Base-by-base conservation (phyloP, 1,140 invertebrate species). In the Adoxophyes honmai region DNA sequence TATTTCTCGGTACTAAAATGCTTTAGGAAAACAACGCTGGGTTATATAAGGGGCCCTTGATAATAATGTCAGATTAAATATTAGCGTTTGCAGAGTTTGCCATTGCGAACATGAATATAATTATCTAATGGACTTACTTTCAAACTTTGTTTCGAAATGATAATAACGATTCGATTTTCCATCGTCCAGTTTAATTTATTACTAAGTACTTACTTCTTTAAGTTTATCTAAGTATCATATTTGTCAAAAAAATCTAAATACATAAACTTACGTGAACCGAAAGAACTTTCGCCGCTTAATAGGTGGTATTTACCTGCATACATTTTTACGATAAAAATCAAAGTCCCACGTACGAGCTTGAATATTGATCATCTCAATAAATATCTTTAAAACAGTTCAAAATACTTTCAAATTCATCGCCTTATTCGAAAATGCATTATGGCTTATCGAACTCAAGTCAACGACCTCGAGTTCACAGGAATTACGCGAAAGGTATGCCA, bases 401-500 rank as follows among this genome's bases (percentile, higher is more conserved):
- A 48, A 48, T n/a, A 42, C 39, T 44, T 48, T 48, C 4, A 28
- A 48, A 48, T 28, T 11, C 42, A 18, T 48, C 11, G 42, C 21
- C 42, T 48, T 33, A 28, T 52, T 52, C 34, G 51, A 35, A 28
- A 52, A 52, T 35, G 21, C 42, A 34, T 56, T 52, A 38, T 58
- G 52, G 10, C 33, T 60, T 60, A 52, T 64, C 57, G 57, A 42
- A 53, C 16, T 21, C 11, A 35, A 64, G 78, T 74, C 78, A 78
- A 73, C 66, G 75, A 80, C 72, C 81, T 70, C 73, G 69, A 51
- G 37, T 73, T 68, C 66, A 70, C 60, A 60, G 59, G 67, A 75
- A 70, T 73, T 68, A 69, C 61, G 70, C 74, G 63, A 73, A 75
- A 76, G 75, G 73, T 78, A 79, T 81, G 76, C 70, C 72, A 78